Percentiles rank a stretch among this genome's conserved stretches.
These are phyloP conservation scores for Campylorhamphus procurvoides DNA, from an alignment of 2,113 vertebrate genomes.

Conservation along the genomic window DNA sequence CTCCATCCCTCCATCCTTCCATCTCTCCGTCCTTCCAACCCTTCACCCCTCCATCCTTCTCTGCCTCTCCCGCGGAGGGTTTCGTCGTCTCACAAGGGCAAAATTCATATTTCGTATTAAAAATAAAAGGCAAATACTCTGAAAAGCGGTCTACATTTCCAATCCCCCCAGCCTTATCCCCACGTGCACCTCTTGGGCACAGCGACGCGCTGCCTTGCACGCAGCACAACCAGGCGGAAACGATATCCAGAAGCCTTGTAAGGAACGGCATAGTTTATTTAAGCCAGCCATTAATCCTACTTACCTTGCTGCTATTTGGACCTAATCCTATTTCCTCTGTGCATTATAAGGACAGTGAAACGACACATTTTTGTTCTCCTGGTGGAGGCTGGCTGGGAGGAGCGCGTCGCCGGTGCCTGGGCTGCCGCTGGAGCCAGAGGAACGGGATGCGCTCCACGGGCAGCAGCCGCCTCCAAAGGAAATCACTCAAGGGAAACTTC, in stretches of 20 bases:
- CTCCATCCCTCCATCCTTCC: neutral
- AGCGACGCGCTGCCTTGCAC: slow-evolving; percentile 4
- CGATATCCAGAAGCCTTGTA: slow-evolving; percentile 24
- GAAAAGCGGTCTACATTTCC: slow-evolving; percentile 4
- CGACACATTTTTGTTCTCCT: slow-evolving; percentile 34
- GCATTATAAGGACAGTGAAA: slow-evolving; percentile 52
- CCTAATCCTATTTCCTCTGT: slow-evolving; percentile 75
- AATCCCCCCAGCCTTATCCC: neutral
- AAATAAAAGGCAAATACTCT: neutral
- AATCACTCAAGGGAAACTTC: slow-evolving; percentile 83
- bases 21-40: neutral
- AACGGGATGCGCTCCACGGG: neutral
- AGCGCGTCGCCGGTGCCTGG: neutral
- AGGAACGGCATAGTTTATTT: slow-evolving; percentile 34
- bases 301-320: slow-evolving; percentile 74
- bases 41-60: neutral
- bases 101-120: neutral
- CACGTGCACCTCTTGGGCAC: slow-evolving; percentile 33
- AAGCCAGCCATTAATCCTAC: slow-evolving; percentile 69
- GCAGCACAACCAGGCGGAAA: slow-evolving; percentile 33
- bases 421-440: neutral
- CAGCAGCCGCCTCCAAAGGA: slow-evolving; percentile 75
- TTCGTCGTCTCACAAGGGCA: neutral
- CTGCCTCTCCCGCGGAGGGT: neutral
- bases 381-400: neutral